Evolutionary conservation across 2,888 invertebrate species (phyloP), one percentile per base, ranked within the genome.

Genomic region (Xylota sylvarum): DNA sequence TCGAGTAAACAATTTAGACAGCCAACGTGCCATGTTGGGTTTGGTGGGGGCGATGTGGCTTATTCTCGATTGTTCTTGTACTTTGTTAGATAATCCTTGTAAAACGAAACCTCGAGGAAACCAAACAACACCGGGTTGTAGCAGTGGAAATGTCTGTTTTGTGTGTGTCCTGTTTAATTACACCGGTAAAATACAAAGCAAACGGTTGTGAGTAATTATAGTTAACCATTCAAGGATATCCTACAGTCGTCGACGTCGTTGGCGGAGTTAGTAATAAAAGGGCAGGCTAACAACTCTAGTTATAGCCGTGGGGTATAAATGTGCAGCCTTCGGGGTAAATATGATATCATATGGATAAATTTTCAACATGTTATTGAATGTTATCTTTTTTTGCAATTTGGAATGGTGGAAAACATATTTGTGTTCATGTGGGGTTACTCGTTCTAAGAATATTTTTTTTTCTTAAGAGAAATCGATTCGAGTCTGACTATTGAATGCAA

Each of bases 31-130:
- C 46, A 17, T 43, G 23, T 23, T 23, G 23, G 46, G 14, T 6
- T 14, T 4, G 5, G 23, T 32, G 14, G 9, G 14, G 62, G 19
- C 19, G 32, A 58, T n/a, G 37, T 58, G 58, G 58, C 23, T 43
- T 62, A 9, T 12, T 50, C 23, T 12, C 27, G 23, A 50, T 50
- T 50, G 27, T 17, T 14, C 37, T 67, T 27, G 56, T 19, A 19
- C 6, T 30, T 70, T 27, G 6, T 43, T 56, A 70, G 55, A 17
- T 56, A 56, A 67, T 40, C 62, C 64, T 64, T 74, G 74, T 55
- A 74, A 74, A 65, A 56, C 14, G 74, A 74, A 35, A 65, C 74
- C 55, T 32, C 55, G n/a, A 74, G 64, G 74, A 74, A 50, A 74
- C 62, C 62, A 40, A 52, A 74, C 43, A 74, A 64, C 32, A n/a